Percentiles rank a stretch among this genome's conserved stretches.
phyloP scores from a whole-genome alignment of 2,888 invertebrate species.

The Eumerus sabulonum region DNA sequence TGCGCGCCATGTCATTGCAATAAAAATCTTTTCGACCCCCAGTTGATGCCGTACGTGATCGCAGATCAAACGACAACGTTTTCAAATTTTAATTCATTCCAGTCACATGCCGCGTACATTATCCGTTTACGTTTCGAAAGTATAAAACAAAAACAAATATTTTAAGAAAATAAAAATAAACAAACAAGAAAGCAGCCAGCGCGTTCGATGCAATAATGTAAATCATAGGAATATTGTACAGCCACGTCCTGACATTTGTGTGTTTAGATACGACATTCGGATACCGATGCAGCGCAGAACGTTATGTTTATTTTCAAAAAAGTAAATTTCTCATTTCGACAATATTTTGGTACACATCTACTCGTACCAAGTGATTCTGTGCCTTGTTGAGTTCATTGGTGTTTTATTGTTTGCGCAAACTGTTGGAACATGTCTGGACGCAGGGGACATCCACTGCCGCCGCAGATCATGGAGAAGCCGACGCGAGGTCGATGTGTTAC shows the following conservation, averaged over 20 bases:
- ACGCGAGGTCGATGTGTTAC: slow-evolving; percentile 76
- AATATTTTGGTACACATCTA: slow-evolving; percentile 21
- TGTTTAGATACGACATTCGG: slow-evolving; percentile 36
- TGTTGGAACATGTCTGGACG: slow-evolving; percentile 74
- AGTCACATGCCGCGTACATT: slow-evolving; percentile 17
- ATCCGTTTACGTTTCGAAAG: slow-evolving; percentile 12
- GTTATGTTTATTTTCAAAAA: slow-evolving; percentile 51
- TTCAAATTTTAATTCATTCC: slow-evolving; percentile 13
- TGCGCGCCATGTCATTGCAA: too few relatives aligned
- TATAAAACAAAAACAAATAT: too few relatives aligned
- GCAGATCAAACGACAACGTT: neutral
- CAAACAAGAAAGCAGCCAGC: slow-evolving; percentile 5
- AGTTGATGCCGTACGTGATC: neutral
- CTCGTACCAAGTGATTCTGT: neutral
- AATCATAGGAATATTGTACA: slow-evolving; percentile 34
- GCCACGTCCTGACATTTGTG: slow-evolving; percentile 18
- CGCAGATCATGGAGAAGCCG: slow-evolving; percentile 75
- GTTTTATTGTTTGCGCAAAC: slow-evolving; percentile 1
- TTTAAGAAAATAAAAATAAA: slow-evolving; percentile 1
- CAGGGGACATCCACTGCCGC: slow-evolving; percentile 76
- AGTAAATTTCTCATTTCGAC: slow-evolving; percentile 36
- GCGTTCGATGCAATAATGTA: slow-evolving; percentile 42
- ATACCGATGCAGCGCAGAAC: slow-evolving; percentile 42
- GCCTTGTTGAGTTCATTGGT: slow-evolving; percentile 1
- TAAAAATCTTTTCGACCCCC: too few relatives aligned